Conservation (phyloP, 1,140 invertebrate species). For the Piezodorus guildinii region DNA sequence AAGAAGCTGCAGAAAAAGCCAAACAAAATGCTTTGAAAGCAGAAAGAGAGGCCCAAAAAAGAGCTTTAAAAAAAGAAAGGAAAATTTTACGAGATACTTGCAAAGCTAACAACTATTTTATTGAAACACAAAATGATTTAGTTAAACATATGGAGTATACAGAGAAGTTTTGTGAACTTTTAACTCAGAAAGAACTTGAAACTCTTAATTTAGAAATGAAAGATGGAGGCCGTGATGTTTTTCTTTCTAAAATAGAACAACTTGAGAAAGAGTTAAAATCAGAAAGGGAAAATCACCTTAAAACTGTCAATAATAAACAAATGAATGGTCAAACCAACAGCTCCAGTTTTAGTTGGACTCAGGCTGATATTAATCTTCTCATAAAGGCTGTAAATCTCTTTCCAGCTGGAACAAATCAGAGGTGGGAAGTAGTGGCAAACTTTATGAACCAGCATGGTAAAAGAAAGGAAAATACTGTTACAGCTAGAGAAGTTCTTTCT, state of each 20-base stretch:
- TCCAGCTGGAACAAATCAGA: conserved; percentile 86
- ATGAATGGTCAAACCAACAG: conserved; percentile 30
- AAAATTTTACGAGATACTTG: conserved; percentile 74
- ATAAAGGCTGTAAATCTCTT: conserved; percentile 95
- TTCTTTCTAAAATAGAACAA: conserved; percentile 37
- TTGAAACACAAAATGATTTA: conserved; percentile 55
- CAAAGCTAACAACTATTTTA: conserved; percentile 82
- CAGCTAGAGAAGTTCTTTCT: conserved; percentile 82
- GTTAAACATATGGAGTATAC: conserved; percentile 77
- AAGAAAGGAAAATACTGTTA: conserved; percentile 35
- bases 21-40: conserved; percentile 69
- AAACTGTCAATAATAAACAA: conserved; percentile 32
- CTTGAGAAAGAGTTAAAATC: conserved; percentile 61
- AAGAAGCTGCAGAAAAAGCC: conserved; percentile 67
- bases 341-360: conserved; percentile 54
- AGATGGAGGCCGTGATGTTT: conserved; percentile 48
- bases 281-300: conserved; percentile 49
- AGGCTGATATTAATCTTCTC: conserved; percentile 71
- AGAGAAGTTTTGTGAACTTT: conserved; percentile 77
- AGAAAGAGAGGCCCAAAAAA: conserved; percentile 73
- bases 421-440: conserved; percentile 93
- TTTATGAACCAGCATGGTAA: conserved; percentile 86
- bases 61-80: conserved; percentile 70
- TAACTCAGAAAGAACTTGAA: conserved; percentile 48
- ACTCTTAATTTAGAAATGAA: conserved; percentile 60